A percentile compares a stretch with the other conserved stretches of the same genome.
These are phyloP conservation scores for Zaprionus ghesquierei DNA, from an alignment of 1,140 invertebrate genomes.

Conservation along the genomic window DNA sequence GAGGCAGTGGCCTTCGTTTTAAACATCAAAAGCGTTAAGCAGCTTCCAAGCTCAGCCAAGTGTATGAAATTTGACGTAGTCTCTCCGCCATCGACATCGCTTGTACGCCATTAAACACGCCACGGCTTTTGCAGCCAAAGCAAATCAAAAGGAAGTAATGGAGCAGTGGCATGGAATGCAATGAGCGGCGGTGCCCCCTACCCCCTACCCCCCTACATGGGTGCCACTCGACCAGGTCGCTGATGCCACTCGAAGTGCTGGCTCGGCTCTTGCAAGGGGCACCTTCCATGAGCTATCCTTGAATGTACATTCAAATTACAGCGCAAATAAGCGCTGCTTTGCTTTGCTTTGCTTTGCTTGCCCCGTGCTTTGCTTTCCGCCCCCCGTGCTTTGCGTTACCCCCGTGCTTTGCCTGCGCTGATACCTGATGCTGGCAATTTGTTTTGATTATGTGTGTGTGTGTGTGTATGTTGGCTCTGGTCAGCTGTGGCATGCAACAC, in stretches of 20 bases:
- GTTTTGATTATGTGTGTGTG: background rate
- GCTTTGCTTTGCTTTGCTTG: too few relatives aligned
- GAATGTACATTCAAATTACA: background rate
- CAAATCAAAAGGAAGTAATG: constrained; percentile 80
- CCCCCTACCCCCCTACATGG: background rate
- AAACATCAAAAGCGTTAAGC: constrained; percentile 63
- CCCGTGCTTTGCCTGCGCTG: too few relatives aligned
- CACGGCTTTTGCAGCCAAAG: constrained; percentile 67
- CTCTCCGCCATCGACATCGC: constrained; percentile 32
- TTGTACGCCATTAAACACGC: constrained; percentile 59
- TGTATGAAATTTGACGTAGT: constrained; percentile 63
- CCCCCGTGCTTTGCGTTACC: too few relatives aligned
- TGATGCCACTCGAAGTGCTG: background rate
- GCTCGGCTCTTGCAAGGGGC: background rate
- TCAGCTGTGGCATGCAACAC: too few relatives aligned
- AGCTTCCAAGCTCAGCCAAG: constrained; percentile 75
- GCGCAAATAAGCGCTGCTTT: background rate
- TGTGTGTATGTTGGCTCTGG: background rate
- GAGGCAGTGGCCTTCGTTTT: constrained; percentile 3
- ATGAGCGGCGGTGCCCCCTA: background rate
- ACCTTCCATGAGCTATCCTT: background rate
- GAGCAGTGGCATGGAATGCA: constrained; percentile 51
- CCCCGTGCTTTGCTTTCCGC: too few relatives aligned
- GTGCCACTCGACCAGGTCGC: background rate
- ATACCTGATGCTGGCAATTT: background rate